Conservation (phyloP, 2,888 invertebrate species). For the Eupithecia subumbrata region DNA sequence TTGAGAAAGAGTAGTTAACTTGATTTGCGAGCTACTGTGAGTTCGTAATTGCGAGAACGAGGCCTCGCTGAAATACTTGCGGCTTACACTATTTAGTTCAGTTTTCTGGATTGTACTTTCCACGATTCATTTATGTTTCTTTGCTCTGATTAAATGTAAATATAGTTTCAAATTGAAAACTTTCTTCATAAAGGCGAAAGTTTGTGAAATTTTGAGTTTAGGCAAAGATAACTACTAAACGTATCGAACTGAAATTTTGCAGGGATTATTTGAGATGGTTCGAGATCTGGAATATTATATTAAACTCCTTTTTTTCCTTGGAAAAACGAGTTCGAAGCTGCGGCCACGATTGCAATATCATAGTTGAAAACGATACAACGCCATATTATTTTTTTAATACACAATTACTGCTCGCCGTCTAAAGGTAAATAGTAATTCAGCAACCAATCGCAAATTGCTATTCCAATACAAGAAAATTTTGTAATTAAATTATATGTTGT, state of each 20-base stretch:
- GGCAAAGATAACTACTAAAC: not conserved
- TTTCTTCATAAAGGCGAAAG: not conserved
- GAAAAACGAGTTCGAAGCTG: not conserved
- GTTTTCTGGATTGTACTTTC: slow-evolving; percentile 25
- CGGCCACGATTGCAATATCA: not conserved
- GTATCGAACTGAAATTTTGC: not conserved
- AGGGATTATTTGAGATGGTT: not conserved
- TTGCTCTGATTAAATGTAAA: not conserved
- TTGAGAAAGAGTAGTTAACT: slow-evolving; percentile 47
- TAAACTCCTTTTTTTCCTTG: not conserved
- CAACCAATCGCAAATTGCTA: no score
- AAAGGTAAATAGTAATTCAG: no score
- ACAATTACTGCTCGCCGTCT: no score
- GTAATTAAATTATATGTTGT: no score
- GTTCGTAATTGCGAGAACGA: slow-evolving; percentile 38
- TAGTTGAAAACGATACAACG: not conserved
- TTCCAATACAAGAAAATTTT: not conserved
- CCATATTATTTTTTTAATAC: not conserved
- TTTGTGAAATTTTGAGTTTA: not conserved
- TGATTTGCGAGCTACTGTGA: slow-evolving; percentile 46
- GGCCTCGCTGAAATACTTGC: slow-evolving; percentile 39
- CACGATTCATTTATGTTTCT: not conserved
- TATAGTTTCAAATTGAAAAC: not conserved
- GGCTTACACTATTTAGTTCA: slow-evolving; percentile 31
- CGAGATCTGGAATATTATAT: no score